Evolutionary conservation across 2,113 vertebrate genomes (phyloP).

Genomic region (Oryzias celebensis): DNA sequence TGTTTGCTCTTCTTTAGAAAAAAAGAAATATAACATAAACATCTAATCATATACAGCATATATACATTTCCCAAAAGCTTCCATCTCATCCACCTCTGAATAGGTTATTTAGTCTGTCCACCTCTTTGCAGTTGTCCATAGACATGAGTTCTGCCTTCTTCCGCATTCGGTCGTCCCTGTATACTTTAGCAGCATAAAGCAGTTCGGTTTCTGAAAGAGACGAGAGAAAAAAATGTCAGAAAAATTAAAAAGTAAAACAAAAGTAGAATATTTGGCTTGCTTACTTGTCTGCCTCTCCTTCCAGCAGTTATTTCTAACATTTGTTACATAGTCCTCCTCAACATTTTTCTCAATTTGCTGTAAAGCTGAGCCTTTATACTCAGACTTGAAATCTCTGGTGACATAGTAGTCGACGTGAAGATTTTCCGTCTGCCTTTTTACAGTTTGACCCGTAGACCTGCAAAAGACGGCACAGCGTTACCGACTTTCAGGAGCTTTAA

Average conservation of each 20-base stretch:
- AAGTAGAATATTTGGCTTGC: conserved; percentile 38
- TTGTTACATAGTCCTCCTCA: conserved; percentile 95
- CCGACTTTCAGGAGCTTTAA: not conserved
- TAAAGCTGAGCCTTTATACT: conserved; percentile 88
- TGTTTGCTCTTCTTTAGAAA: conserved; percentile 54
- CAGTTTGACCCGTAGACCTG: conserved; percentile 90
- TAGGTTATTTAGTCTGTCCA: conserved; percentile 90
- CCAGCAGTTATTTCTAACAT: conserved; percentile 97
- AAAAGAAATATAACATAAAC: conserved; percentile 58
- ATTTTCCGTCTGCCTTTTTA: conserved; percentile 93
- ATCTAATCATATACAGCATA: conserved; percentile 60
- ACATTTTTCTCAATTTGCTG: conserved; percentile 96
- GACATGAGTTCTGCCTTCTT: conserved; percentile 92
- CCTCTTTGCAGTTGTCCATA: conserved; percentile 96
- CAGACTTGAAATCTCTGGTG: conserved; percentile 91
- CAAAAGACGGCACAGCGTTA: not conserved
- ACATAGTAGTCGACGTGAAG: conserved; percentile 89
- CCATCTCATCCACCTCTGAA: conserved; percentile 88
- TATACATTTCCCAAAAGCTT: conserved; percentile 53
- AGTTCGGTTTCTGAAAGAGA: conserved; percentile 90
- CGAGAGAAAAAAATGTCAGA: conserved; percentile 14
- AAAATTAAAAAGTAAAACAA: not conserved
- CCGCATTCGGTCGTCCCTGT: conserved; percentile 89
- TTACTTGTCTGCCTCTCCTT: conserved; percentile 96
- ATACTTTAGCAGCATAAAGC: conserved; percentile 92